Percentiles rank a stretch among this genome's conserved stretches.
These are phyloP conservation scores for Halocynthia aurantium DNA, from an alignment of 23 tunicate genomes.

Conservation along the genomic window DNA sequence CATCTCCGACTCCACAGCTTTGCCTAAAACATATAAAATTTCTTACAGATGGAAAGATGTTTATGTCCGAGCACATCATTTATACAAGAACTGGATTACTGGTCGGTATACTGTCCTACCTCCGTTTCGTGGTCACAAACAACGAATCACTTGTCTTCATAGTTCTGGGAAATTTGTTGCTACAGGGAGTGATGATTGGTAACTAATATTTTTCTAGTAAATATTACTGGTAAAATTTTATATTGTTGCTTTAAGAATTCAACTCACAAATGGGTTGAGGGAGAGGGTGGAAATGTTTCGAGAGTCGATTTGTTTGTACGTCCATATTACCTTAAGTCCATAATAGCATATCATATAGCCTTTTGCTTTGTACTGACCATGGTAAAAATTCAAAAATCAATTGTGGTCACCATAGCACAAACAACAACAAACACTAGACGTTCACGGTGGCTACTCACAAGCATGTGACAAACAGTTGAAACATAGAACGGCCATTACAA, in stretches of 20 bases:
- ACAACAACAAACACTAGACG: too few species aligned
- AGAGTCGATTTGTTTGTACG: background rate
- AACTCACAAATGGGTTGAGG: too few species aligned
- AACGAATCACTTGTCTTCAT: slow-evolving; percentile 62
- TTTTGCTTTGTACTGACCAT: background rate
- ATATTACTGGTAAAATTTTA: background rate
- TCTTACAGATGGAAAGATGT: slow-evolving; percentile 79
- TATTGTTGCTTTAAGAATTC: too few species aligned
- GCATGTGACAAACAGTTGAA: background rate
- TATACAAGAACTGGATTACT: slow-evolving; percentile 71
- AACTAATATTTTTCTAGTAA: background rate
- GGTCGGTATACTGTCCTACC: slow-evolving; percentile 85
- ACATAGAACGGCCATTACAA: too few species aligned
- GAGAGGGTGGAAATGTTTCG: too few species aligned
- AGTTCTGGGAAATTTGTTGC: slow-evolving; percentile 64
- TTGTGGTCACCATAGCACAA: too few species aligned
- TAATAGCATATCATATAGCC: background rate
- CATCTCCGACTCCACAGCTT: too few species aligned
- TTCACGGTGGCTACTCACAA: too few species aligned
- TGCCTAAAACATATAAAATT: background rate
- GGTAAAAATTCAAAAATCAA: background rate
- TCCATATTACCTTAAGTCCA: background rate
- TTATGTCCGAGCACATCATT: slow-evolving; percentile 74
- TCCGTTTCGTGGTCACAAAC: slow-evolving; percentile 72
- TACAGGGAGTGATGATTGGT: slow-evolving; percentile 79